phyloP scores from a whole-genome alignment of 2,113 vertebrate species.

The human region DNA sequence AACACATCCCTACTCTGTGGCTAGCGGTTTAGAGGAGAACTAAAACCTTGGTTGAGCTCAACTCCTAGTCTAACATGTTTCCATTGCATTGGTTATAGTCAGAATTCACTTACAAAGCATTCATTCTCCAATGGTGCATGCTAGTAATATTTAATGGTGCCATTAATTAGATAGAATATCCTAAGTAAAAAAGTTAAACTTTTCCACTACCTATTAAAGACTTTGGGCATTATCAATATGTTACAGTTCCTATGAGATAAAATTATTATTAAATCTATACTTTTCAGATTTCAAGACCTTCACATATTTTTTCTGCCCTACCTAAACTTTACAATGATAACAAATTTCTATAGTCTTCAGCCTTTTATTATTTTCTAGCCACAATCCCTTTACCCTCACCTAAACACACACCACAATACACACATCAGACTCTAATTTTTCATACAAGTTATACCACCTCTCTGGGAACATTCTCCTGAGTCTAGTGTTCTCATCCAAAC shows the following conservation, averaged over 20 bases:
- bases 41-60: not conserved
- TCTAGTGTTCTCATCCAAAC: not conserved
- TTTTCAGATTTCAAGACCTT: not conserved
- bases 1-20: not conserved
- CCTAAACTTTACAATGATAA: not conserved
- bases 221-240: not conserved
- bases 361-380: not conserved
- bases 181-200: not conserved
- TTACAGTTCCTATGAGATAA: not conserved
- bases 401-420: not conserved
- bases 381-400: not conserved
- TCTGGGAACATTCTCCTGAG: not conserved
- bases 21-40: not conserved
- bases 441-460: not conserved
- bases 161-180: not conserved
- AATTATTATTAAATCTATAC: not conserved
- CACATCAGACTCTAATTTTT: not conserved
- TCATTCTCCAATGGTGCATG: not conserved
- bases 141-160: not conserved
- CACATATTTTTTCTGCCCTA: not conserved
- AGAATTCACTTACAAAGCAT: not conserved
- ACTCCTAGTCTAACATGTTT: not conserved
- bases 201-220: not conserved
- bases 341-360: not conserved
- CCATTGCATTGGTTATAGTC: not conserved